phyloP scores from a whole-genome alignment of 1,140 invertebrate genomes.

The Apis dorsata region DNA sequence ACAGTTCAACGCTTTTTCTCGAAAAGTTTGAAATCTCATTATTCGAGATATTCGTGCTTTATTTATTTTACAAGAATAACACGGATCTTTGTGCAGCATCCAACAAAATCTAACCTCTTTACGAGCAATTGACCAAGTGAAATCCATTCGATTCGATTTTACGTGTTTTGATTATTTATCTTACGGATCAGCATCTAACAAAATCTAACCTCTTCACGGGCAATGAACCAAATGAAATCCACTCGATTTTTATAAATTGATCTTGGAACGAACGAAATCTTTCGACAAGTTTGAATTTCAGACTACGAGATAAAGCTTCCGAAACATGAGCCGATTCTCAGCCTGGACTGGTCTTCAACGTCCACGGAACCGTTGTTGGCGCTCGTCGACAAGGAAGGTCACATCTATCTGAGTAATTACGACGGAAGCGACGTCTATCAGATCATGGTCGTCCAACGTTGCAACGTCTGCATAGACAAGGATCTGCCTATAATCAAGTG shows the following conservation, averaged over 20 bases:
- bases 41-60: too few relatives aligned
- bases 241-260: not conserved
- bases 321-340: conserved; percentile 34
- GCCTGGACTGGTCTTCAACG: conserved; percentile 68
- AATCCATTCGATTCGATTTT: not conserved
- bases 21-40: too few relatives aligned
- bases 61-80: too few relatives aligned
- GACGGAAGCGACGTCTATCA: conserved; percentile 63
- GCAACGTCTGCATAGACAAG: conserved; percentile 56
- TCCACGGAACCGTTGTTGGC: conserved; percentile 60
- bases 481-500: conserved; percentile 68
- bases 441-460: conserved; percentile 66
- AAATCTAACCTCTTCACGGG: too few relatives aligned
- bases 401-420: conserved; percentile 69
- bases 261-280: too few relatives aligned
- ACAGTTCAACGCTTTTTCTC: not conserved
- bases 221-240: not conserved
- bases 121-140: not conserved
- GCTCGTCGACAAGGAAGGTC: conserved; percentile 67
- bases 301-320: conserved; percentile 65
- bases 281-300: not conserved
- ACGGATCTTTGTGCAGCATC: too few relatives aligned
- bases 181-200: too few relatives aligned
- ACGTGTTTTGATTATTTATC: too few relatives aligned
- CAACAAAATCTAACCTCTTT: too few relatives aligned